Percentiles rank a stretch among this genome's conserved stretches.
phyloP scores from a whole-genome alignment of 2,113 vertebrate species.

The Phaetusa simplex region DNA sequence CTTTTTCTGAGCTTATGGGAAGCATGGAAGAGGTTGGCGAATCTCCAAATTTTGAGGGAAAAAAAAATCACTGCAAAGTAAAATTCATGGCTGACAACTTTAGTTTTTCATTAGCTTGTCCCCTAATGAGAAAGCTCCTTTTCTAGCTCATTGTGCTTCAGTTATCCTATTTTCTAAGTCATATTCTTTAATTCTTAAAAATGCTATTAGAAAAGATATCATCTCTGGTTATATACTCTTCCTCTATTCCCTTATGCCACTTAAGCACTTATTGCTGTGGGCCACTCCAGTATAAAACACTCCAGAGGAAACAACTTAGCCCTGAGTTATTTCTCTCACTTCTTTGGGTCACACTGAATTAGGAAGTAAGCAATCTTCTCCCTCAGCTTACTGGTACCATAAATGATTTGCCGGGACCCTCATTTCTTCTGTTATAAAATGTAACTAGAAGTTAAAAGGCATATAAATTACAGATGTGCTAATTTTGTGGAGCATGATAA shows the following conservation, averaged over 20 bases:
- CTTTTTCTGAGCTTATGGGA: neutral
- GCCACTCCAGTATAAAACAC: constrained; percentile 60
- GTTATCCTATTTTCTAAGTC: constrained; percentile 67
- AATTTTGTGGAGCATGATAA: constrained; percentile 37
- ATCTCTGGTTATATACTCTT: constrained; percentile 68
- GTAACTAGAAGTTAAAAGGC: constrained; percentile 54
- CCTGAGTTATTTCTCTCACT: constrained; percentile 68
- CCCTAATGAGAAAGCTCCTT: constrained; percentile 67
- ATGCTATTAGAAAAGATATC: constrained; percentile 72
- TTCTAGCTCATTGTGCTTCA: constrained; percentile 70
- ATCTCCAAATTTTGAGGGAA: neutral
- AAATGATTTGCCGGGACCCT: constrained; percentile 58
- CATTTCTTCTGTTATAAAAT: constrained; percentile 41
- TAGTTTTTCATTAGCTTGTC: neutral
- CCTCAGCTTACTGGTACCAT: constrained; percentile 55
- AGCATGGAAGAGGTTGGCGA: neutral
- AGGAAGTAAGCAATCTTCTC: constrained; percentile 66
- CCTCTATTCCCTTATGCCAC: constrained; percentile 69
- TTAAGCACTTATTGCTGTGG: constrained; percentile 75
- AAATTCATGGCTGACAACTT: neutral
- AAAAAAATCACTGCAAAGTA: neutral
- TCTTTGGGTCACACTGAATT: constrained; percentile 68
- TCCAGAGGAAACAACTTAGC: constrained; percentile 72
- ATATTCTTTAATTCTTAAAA: constrained; percentile 72
- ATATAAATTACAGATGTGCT: constrained; percentile 54